Base-by-base conservation (phyloP, 2,888 invertebrate species). In the Dryomyza anilis region DNA sequence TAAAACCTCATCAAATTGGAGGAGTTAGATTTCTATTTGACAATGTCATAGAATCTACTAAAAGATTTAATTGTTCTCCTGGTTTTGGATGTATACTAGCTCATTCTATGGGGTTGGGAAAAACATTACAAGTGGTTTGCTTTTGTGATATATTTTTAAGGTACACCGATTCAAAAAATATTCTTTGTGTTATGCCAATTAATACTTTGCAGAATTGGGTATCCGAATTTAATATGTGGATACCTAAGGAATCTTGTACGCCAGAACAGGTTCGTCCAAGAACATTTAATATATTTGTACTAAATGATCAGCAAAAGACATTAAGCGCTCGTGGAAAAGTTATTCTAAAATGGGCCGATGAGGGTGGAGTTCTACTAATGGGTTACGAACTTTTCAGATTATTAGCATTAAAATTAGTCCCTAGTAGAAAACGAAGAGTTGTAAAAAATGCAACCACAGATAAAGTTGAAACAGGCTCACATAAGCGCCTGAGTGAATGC, bases 81-180 rank as follows among this genome's bases (percentile, higher is more conserved):
- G 98, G 98, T 12, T 97, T 98, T 82, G 99, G 99, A 14, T 99
- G 98, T 81, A 98, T 99, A 74, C 85, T 99, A 60, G 98, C 98
- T 0, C 98, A 99, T 85, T 96, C 96, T 50, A 99, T 99, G 99
- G 99, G 99, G 1, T 87, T 99, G 29, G 99, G 99, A n/a, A 99
- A 99, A 85, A 99, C 98, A 0, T 86, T 99, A 65, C 95, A 93
- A 85, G 93, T 98, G 64, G 94, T 98, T 63, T 94, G 95, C 70
- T 98, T 99, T 85, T 93, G 94, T 79, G 98, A 99, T 84, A 92
- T 98, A 75, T 96, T 98, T 83, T 87, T 98, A 73, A 86, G 96
- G 59, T 92, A 95, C 81, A 97, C 97, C 0, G 87, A 87, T 25
- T 93, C 95, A 5, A 93, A 91, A 80, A 94, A 92, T 14, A 94